Conservation (phyloP, 2,888 invertebrate species). For the Apeira syringaria region DNA sequence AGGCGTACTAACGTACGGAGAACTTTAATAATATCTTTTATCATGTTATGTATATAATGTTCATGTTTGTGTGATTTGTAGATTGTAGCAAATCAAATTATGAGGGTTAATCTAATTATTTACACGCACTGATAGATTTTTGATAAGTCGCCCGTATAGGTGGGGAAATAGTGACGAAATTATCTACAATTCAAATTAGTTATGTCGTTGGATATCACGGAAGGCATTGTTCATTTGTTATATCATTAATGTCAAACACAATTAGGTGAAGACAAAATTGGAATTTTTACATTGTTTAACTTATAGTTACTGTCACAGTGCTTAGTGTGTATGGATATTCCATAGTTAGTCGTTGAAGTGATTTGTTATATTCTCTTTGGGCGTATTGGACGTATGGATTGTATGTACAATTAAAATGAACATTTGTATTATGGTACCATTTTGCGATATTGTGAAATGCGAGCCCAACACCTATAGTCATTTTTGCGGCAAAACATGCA, state of each 20-base stretch:
- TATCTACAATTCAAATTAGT: constrained; percentile 9
- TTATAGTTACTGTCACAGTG: too few species aligned
- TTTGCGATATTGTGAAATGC: constrained; percentile 48
- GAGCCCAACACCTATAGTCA: constrained; percentile 44
- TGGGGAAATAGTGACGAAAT: neutral
- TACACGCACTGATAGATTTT: constrained; percentile 12
- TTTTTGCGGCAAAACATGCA: constrained; percentile 60
- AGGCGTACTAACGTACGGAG: too few species aligned
- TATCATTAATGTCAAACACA: too few species aligned
- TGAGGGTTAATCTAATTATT: constrained; percentile 15
- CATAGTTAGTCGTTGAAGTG: neutral
- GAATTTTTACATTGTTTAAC: too few species aligned
- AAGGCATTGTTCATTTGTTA: neutral
- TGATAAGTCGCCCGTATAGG: too few species aligned
- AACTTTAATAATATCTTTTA: constrained; percentile 5
- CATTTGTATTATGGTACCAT: constrained; percentile 4
- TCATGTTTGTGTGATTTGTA: constrained; percentile 2
- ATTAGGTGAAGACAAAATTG: too few species aligned
- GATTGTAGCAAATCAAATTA: constrained; percentile 17
- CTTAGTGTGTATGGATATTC: too few species aligned
- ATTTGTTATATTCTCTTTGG: neutral
- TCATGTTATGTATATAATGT: constrained; percentile 1
- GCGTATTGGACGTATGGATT: neutral
- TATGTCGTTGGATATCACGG: constrained; percentile 1
- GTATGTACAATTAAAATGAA: neutral